A percentile compares a stretch with the other conserved stretches of the same genome.
Conservation (phyloP, 2,888 invertebrate species). For the Drosophila greeni region DNA sequence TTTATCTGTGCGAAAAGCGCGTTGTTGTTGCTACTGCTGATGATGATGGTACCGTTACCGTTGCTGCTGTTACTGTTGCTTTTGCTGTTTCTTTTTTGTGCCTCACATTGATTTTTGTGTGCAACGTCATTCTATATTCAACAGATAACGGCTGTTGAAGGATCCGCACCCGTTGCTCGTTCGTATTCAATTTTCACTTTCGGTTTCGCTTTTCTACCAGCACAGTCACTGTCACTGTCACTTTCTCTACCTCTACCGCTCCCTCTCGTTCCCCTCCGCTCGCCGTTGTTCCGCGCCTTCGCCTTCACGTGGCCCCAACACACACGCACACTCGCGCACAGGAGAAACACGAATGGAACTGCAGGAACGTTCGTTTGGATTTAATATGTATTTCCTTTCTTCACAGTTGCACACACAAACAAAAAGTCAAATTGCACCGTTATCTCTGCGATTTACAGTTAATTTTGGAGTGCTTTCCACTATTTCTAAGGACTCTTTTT, state of each 20-base stretch:
- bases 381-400: constrained; percentile 6
- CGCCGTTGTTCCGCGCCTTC: constrained; percentile 64
- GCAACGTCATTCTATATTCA: constrained; percentile 76
- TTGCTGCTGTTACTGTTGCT: constrained; percentile 36
- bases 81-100: constrained; percentile 62
- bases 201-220: constrained; percentile 25
- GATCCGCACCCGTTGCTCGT: constrained; percentile 22
- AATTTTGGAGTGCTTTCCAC: not conserved
- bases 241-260: constrained; percentile 19
- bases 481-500: not conserved
- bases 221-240: constrained; percentile 33
- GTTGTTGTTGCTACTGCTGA: constrained; percentile 21
- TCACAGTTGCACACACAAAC: constrained; percentile 32
- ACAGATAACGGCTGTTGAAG: constrained; percentile 63
- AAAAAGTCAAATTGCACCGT: constrained; percentile 22
- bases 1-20: constrained; percentile 33
- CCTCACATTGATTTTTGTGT: constrained; percentile 71
- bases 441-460: constrained; percentile 1
- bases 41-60: constrained; percentile 20
- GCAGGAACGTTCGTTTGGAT: constrained; percentile 5
- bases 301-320: constrained; percentile 63
- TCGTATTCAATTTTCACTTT: constrained; percentile 39
- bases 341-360: constrained; percentile 7
- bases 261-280: constrained; percentile 15
- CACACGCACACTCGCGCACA: constrained; percentile 33